These are phyloP conservation scores for Allygus modestus DNA, from an alignment of 2,888 invertebrate species.

Conservation along the genomic window DNA sequence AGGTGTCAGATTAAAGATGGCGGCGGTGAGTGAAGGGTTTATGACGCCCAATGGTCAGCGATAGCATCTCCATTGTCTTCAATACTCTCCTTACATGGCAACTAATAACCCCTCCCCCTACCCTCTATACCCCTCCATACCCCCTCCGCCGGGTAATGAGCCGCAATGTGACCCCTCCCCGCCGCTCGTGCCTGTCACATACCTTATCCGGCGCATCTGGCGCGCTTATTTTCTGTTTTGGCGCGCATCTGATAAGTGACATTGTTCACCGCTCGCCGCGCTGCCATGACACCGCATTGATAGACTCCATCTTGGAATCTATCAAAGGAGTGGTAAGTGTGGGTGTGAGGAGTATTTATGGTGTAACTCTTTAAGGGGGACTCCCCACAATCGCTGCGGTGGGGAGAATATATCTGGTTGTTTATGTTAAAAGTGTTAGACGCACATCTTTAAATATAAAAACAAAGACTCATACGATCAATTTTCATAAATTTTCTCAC, in stretches of 20 bases:
- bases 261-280: conserved; percentile 28
- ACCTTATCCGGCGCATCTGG: conserved; percentile 26
- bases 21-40: conserved; percentile 44
- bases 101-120: conserved; percentile 40
- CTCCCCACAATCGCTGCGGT: too few species aligned
- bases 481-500: too few species aligned
- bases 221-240: conserved; percentile 33
- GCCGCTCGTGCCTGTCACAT: conserved; percentile 33
- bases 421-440: too few species aligned
- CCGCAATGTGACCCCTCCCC: conserved; percentile 3
- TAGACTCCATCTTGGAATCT: conserved; percentile 36
- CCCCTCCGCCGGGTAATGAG: conserved; percentile 9
- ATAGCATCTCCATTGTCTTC: conserved; percentile 56
- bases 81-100: conserved; percentile 48
- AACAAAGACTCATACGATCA: too few species aligned
- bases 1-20: conserved; percentile 43
- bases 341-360: not conserved
- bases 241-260: conserved; percentile 48
- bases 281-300: conserved; percentile 24
- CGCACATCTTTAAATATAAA: too few species aligned
- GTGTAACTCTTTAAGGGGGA: not conserved
- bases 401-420: too few species aligned
- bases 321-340: conserved; percentile 7
- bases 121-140: not conserved
- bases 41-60: conserved; percentile 40